phyloP scores from a whole-genome alignment of 2,113 vertebrate genomes.

The Cottus gobio region DNA sequence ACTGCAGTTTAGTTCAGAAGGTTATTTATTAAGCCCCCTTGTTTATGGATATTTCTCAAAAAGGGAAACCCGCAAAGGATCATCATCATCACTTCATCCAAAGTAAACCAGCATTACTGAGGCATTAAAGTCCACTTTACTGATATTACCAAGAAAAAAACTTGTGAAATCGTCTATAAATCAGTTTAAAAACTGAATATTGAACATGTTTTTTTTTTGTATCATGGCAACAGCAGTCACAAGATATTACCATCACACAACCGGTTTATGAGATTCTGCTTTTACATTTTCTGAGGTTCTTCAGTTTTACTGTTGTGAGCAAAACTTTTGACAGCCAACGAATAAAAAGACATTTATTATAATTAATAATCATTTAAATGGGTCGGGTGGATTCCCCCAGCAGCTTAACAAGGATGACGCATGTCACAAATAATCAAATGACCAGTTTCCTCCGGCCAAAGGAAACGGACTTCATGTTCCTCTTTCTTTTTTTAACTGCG shows the following conservation, averaged over 20 bases:
- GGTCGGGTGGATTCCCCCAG: neutral
- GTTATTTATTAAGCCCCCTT: constrained; percentile 48
- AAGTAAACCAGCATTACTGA: constrained; percentile 15
- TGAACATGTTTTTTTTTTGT: neutral
- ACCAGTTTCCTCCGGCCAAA: neutral
- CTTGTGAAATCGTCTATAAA: neutral
- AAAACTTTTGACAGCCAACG: neutral
- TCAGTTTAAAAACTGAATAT: constrained; percentile 1
- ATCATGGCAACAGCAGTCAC: neutral
- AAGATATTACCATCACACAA: neutral
- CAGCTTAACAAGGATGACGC: too few relatives aligned
- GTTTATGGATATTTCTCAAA: neutral
- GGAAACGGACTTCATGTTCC: neutral
- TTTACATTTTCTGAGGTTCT: neutral
- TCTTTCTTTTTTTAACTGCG: neutral
- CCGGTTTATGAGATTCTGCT: neutral
- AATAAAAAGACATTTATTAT: constrained; percentile 14
- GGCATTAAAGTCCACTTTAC: neutral
- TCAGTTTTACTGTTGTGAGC: neutral
- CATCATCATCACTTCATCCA: constrained; percentile 56
- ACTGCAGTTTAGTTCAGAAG: constrained; percentile 9
- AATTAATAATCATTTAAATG: constrained; percentile 19
- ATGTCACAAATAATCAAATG: too few relatives aligned
- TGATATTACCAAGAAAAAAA: neutral
- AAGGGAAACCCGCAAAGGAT: neutral